phyloP scores from a whole-genome alignment of 2,113 vertebrate species.

The Caranx melampygus region DNA sequence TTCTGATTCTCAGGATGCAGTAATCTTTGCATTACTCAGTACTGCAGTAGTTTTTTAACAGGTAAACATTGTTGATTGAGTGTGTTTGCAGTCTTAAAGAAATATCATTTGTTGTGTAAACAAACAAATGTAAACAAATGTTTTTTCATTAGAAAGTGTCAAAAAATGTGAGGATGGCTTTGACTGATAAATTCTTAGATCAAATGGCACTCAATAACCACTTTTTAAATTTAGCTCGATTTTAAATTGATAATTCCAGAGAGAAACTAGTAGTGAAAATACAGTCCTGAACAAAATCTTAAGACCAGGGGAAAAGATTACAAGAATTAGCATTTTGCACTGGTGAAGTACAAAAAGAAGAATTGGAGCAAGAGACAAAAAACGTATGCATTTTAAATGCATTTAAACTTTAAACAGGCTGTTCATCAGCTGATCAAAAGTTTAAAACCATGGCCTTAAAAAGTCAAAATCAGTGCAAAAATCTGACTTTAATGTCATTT shows the following conservation, averaged over 20 bases:
- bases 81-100: conserved; percentile 48
- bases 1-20: conserved; percentile 74
- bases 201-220: background rate
- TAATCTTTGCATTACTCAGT: conserved; percentile 43
- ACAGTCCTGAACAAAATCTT: conserved; percentile 43
- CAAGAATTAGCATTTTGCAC: no score
- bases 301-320: no score
- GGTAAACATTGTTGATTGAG: conserved; percentile 22
- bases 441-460: no score
- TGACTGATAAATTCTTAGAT: conserved; percentile 13
- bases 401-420: no score
- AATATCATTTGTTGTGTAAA: conserved; percentile 24
- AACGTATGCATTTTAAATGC: no score
- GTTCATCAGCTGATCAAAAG: no score
- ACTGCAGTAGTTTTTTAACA: conserved; percentile 30
- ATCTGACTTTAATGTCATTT: no score
- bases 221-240: conserved; percentile 41
- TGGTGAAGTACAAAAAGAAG: no score
- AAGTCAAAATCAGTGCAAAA: no score
- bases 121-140: background rate
- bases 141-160: conserved; percentile 28
- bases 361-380: no score
- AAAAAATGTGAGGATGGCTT: conserved; percentile 25
- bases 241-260: conserved; percentile 35
- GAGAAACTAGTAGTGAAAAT: conserved; percentile 51